phyloP scores from a whole-genome alignment of 2,888 invertebrate genomes.

The Thumatha senex region DNA sequence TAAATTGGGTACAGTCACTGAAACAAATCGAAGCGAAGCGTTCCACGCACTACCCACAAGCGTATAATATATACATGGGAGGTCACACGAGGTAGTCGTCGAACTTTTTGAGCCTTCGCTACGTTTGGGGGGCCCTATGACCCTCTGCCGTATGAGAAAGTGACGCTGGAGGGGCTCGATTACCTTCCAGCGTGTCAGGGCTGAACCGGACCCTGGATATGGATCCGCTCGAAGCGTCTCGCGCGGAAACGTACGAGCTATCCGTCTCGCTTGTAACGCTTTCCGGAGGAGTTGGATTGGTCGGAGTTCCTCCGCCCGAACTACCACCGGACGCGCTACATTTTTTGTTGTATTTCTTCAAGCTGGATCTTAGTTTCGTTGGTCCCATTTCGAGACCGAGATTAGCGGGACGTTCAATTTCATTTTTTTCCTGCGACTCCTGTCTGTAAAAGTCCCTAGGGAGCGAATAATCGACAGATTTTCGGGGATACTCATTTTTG shows the following conservation, averaged over 20 bases:
- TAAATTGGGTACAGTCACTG: constrained; percentile 28
- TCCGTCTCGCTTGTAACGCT: constrained; percentile 92
- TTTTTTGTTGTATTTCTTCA: constrained; percentile 88
- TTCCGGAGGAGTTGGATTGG: constrained; percentile 93
- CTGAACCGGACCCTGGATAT: constrained; percentile 90
- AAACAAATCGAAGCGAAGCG: constrained; percentile 42
- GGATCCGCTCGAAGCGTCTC: constrained; percentile 88
- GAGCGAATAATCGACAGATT: constrained; percentile 63
- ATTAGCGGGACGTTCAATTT: constrained; percentile 72
- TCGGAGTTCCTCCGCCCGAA: constrained; percentile 88
- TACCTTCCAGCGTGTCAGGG: constrained; percentile 86
- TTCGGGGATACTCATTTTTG: constrained; percentile 67
- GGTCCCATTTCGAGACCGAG: constrained; percentile 86
- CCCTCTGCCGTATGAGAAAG: background rate
- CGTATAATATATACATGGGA: constrained; percentile 33
- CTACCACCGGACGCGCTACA: constrained; percentile 80
- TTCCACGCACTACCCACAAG: constrained; percentile 56
- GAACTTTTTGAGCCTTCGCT: constrained; percentile 79
- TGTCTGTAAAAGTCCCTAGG: constrained; percentile 69
- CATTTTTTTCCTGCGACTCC: constrained; percentile 59
- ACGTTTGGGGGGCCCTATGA: constrained; percentile 55
- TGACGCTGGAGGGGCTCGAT: background rate
- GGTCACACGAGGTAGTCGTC: constrained; percentile 77
- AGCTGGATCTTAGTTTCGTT: constrained; percentile 89
- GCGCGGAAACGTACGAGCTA: constrained; percentile 94